Conservation (phyloP, 2,113 vertebrate genomes). For the Phalacrocorax pelagicus region DNA sequence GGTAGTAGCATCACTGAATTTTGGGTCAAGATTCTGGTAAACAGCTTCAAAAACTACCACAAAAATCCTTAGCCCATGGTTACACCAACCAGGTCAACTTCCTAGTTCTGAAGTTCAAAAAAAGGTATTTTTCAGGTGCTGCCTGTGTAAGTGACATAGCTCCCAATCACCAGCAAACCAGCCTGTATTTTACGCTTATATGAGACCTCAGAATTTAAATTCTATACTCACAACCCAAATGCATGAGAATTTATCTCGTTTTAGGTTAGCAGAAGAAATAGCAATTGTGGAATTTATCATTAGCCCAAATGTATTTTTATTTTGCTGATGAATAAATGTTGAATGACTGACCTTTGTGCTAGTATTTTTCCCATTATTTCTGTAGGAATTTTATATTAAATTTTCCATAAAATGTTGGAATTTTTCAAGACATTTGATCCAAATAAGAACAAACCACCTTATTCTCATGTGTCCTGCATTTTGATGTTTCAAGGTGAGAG, state of each 20-base stretch:
- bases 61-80: neutral
- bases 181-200: neutral
- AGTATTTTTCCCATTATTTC: neutral
- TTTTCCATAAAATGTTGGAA: neutral
- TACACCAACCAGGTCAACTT: neutral
- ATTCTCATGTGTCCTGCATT: neutral
- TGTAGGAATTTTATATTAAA: neutral
- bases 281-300: neutral
- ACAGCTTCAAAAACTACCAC: neutral
- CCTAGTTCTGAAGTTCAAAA: neutral
- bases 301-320: neutral
- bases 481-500: neutral
- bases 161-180: neutral
- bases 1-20: neutral
- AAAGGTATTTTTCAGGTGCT: neutral
- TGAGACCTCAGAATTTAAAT: neutral
- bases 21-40: neutral
- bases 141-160: neutral
- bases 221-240: neutral
- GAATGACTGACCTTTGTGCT: neutral
- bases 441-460: neutral
- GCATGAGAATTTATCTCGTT: conserved; percentile 29
- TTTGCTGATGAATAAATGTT: neutral
- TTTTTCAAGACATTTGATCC: neutral
- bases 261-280: neutral